Evolutionary conservation across 30 jellyfish, hydroid and myxozoan species (phyloP), one percentile per base, ranked within the genome.

Genomic region (Hydractinia symbiolongicarpus): DNA sequence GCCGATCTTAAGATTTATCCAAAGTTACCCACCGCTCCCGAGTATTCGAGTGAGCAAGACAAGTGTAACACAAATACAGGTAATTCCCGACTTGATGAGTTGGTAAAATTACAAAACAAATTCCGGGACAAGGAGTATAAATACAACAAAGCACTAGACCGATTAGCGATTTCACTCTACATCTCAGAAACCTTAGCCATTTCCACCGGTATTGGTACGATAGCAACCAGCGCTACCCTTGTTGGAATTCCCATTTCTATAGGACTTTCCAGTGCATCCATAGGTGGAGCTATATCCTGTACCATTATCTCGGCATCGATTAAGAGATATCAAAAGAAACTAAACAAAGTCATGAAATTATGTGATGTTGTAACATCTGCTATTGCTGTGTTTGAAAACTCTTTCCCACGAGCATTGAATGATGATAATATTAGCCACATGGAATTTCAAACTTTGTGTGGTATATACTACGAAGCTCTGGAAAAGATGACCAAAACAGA

Each of bases 281-380:
- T 30, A 2, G 19, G 17, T 3, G 69, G 69, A 11, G 15, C 69
- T 58, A 16, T 58, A 11, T 58, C 17, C 69, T 11, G 17, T 58
- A 3, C 17, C 69, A 13, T 58, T 58, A 58, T 16, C 69, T 11
- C 69, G 3, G 17, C 69, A 58, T 58, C 0, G 1, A 58, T 58
- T 58, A 58, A 58, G 44, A 58, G 19, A 58, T 58, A 58, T 16
- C 69, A 58, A 58, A 58, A 58, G 69, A 58, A 58, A 58, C 69
- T 58, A 1, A 16, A 58, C 15, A 58, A 58, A 58, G 69, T 58
- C 69, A 58, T 58, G 1, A 58, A 58, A 58, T 58, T 58, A 58
- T 58, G 3, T 3, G 69, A 58, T 16, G 19, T 58, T 16, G 69
- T 11, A 58, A 58, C 69, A 13, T 58, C 69, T 58, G 69, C 69